These are phyloP conservation scores for Sinodicranocentrus sp. DNA, from an alignment of 2,888 invertebrate species.

Conservation along the genomic window DNA sequence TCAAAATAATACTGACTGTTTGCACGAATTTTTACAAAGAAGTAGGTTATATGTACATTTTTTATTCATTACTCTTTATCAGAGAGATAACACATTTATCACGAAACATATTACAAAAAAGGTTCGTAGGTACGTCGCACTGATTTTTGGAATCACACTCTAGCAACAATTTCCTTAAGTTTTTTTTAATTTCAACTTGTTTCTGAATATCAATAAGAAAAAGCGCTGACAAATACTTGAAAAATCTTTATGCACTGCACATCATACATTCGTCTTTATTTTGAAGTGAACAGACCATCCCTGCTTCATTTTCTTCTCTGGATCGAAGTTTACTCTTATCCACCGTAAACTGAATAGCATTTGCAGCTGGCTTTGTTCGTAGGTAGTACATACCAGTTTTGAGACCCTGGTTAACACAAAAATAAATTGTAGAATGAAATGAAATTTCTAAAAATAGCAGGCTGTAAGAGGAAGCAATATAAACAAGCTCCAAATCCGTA, in stretches of 20 bases:
- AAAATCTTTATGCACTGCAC: constrained; percentile 85
- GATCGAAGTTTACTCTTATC: constrained; percentile 86
- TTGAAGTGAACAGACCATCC: constrained; percentile 90
- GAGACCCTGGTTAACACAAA: constrained; percentile 83
- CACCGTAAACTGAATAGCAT: constrained; percentile 98
- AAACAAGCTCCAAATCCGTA: not conserved
- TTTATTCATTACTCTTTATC: too few relatives aligned
- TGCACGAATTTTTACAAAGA: too few relatives aligned
- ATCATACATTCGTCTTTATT: constrained; percentile 93
- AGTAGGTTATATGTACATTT: too few relatives aligned
- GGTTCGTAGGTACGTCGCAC: too few relatives aligned
- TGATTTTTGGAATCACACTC: too few relatives aligned
- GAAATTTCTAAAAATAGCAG: not conserved
- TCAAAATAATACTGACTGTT: too few relatives aligned
- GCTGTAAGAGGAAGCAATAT: constrained; percentile 24
- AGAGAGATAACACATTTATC: too few relatives aligned
- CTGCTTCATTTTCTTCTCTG: constrained; percentile 82
- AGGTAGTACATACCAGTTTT: constrained; percentile 99
- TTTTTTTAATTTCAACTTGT: too few relatives aligned
- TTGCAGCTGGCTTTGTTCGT: constrained; percentile 96
- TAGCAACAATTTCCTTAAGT: too few relatives aligned
- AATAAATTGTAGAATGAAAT: not conserved
- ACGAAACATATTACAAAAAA: too few relatives aligned
- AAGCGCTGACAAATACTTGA: too few relatives aligned
- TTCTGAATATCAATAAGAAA: too few relatives aligned